Evolutionary conservation across 35 echinoderm and acorn worm genomes (phyloP).

Genomic region (Diadema setosum): DNA sequence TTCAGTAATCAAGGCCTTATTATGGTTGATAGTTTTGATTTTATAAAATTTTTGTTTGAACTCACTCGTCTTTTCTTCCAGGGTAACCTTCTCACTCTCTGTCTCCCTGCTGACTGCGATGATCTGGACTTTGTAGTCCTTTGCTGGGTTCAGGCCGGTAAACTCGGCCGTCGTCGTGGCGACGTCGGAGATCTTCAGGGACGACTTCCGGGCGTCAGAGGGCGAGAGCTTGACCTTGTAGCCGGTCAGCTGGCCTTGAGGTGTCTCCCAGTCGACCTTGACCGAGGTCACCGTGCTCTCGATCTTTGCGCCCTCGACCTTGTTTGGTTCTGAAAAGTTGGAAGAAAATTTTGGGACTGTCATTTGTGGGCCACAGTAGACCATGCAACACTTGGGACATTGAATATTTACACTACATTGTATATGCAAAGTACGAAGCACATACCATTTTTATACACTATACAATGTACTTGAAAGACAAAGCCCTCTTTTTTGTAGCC

Average conservation of each 20-base stretch:
- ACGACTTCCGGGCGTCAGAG: slow-evolving; percentile 69
- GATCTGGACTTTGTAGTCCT: slow-evolving; percentile 78
- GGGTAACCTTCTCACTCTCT: slow-evolving; percentile 78
- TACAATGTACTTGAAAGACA: too few species aligned
- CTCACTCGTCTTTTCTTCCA: slow-evolving; percentile 65
- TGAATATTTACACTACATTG: too few species aligned
- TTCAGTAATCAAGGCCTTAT: too few species aligned
- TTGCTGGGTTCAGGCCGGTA: slow-evolving; percentile 58
- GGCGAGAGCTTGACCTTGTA: slow-evolving; percentile 66
- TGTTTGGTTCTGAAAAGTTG: slow-evolving; percentile 40
- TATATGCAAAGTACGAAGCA: too few species aligned
- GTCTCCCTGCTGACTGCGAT: slow-evolving; percentile 35
- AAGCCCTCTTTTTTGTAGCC: too few species aligned
- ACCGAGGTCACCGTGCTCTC: slow-evolving; percentile 46
- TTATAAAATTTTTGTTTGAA: too few species aligned
- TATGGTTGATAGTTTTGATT: too few species aligned
- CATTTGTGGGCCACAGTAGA: too few species aligned
- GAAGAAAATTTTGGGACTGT: neutral
- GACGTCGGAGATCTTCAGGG: slow-evolving; percentile 61
- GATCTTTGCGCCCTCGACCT: slow-evolving; percentile 20
- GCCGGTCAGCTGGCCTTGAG: slow-evolving; percentile 43
- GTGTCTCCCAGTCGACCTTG: slow-evolving; percentile 50
- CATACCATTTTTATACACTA: too few species aligned
- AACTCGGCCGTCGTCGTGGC: slow-evolving; percentile 74
- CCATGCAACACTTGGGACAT: too few species aligned